Evolutionary conservation across 2,113 vertebrate genomes (phyloP), one percentile per base, ranked within the genome.

Genomic region (Todiramphus chloris): DNA sequence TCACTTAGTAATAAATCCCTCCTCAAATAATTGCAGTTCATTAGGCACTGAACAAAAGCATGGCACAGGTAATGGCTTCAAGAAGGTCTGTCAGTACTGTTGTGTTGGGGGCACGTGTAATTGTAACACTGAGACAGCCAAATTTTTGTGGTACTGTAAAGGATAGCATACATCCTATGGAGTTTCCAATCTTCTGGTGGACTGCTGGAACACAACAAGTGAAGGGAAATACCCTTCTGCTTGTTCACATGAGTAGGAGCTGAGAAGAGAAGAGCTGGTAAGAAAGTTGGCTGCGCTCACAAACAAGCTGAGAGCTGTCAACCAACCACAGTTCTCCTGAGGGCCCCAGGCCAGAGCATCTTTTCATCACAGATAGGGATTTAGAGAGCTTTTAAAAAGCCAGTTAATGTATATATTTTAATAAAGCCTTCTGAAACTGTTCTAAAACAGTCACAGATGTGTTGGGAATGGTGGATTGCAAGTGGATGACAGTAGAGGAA

Each of bases 201-300:
- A 53, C 10, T 37, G 43, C 60, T 75, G 56, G 33, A 84, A 23
- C 75, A 60, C 37, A 89, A 16, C 7, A 56, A 70, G 31, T 15
- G 46, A 81, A 74, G 21, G 33, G 12, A 83, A 83, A 46, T 50
- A 16, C 3, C 24, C 8, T n/a, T 0, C 0, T 76, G 17, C 13
- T 16, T 33, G 23, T 59, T 91, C 70, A 23, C 41, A 10, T 23
- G 43, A 55, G 67, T 4, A 63, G 75, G 23, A 75, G 19, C n/a
- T 44, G 39, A 55, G 46, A 31, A 56, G 23, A 89, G 44, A 31
- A 56, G 23, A 89, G 44, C 31, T 83, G 58, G 5, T 59, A 59
- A 78, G 28, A 55, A 63, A 82, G n/a, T 17, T 63, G 8, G 8
- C 25, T 48, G 50, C 43, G 41, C 35, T 69, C 50, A 37, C 8